phyloP scores from a whole-genome alignment of 1,140 invertebrate species.

The Cydia pomonella region DNA sequence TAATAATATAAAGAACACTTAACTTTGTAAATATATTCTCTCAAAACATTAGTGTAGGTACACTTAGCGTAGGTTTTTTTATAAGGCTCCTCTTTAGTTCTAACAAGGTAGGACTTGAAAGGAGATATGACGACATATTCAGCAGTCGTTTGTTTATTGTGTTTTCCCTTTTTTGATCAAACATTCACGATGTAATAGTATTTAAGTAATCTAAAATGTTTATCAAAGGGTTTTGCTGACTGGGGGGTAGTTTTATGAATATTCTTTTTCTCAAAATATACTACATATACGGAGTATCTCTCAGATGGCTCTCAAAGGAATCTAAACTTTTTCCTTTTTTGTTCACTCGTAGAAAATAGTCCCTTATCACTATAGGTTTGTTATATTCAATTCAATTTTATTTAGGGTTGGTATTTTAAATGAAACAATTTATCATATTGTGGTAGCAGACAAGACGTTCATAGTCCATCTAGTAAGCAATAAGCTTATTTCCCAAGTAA shows the following conservation, averaged over 20 bases:
- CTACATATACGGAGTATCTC: conserved; percentile 2
- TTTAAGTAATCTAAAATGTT: conserved; percentile 17
- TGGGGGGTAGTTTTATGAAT: not conserved
- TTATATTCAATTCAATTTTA: too few relatives aligned
- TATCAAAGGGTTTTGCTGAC: conserved; percentile 10
- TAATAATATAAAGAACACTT: too few relatives aligned
- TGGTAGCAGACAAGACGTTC: too few relatives aligned
- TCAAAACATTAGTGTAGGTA: not conserved
- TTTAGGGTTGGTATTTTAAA: too few relatives aligned
- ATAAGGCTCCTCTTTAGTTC: not conserved
- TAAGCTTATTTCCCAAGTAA: too few relatives aligned
- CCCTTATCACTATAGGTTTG: too few relatives aligned
- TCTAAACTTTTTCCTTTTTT: not conserved
- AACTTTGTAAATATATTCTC: not conserved
- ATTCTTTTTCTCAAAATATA: conserved; percentile 16
- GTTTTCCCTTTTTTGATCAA: conserved; percentile 14
- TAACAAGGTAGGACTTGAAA: not conserved
- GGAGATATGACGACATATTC: not conserved
- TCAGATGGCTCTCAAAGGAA: not conserved
- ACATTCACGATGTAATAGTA: conserved; percentile 12
- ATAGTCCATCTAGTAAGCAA: too few relatives aligned
- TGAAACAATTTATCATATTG: too few relatives aligned
- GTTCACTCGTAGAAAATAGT: not conserved
- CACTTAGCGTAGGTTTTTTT: not conserved
- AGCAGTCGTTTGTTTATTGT: not conserved